Evolutionary conservation across 37 sponge, comb jelly and placozoan genomes (phyloP).

Genomic region (Chondrosia reniformis): DNA sequence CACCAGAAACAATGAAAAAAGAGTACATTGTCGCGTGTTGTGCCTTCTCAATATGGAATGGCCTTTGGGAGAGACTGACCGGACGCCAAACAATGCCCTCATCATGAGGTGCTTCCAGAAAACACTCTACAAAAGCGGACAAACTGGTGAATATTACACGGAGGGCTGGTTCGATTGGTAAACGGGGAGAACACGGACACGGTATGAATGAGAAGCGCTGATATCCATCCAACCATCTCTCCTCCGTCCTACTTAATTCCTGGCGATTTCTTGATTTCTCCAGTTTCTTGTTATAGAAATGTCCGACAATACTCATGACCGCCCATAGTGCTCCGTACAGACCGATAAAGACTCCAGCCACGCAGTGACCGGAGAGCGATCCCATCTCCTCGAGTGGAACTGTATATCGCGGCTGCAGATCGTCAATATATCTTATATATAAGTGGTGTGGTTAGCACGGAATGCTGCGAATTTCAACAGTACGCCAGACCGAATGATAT

Average conservation of each 20-base stretch:
- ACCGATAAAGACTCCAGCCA: not conserved
- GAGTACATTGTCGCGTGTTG: slow-evolving; percentile 23
- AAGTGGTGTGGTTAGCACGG: no score
- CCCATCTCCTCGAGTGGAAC: no score
- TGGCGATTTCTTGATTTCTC: not conserved
- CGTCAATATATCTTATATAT: no score
- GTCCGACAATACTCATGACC: not conserved
- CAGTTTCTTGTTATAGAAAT: not conserved
- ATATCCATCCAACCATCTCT: not conserved
- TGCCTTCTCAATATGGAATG: not conserved
- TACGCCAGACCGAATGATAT: no score
- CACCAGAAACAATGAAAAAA: slow-evolving; percentile 12
- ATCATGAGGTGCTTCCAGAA: not conserved
- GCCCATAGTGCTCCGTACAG: not conserved
- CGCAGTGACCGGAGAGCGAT: not conserved
- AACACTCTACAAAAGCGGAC: not conserved
- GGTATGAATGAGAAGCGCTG: not conserved
- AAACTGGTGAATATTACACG: not conserved
- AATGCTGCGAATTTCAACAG: no score
- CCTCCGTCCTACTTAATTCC: not conserved
- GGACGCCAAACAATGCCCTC: not conserved
- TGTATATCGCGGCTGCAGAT: no score
- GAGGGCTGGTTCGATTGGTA: not conserved
- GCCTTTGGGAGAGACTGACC: no score
- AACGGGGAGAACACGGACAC: not conserved